These are phyloP conservation scores for Sylvia atricapilla DNA, from an alignment of 2,113 vertebrate species.

Conservation along the genomic window DNA sequence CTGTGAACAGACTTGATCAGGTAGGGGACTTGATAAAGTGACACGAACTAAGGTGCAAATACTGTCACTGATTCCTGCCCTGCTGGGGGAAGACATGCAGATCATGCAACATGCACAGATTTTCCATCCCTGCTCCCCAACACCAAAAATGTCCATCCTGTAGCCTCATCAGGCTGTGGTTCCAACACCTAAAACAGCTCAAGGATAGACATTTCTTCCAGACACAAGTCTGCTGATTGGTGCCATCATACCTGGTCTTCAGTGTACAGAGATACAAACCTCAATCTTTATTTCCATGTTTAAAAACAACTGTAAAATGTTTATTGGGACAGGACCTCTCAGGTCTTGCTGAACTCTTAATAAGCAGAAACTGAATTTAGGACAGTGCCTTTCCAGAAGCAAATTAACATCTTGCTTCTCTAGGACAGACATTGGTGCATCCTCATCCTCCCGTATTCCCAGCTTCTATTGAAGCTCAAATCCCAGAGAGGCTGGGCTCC, in stretches of 20 bases:
- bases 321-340: background rate
- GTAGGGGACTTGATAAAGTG: background rate
- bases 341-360: background rate
- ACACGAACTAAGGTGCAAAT: background rate
- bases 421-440: rapidly evolving
- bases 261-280: too few species aligned
- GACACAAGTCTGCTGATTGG: background rate
- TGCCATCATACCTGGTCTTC: background rate
- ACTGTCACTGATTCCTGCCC: background rate
- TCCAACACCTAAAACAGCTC: background rate
- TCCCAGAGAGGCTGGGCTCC: background rate
- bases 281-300: background rate
- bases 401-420: background rate
- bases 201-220: background rate
- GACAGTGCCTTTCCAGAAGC: background rate
- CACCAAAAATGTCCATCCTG: background rate
- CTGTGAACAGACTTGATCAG: background rate
- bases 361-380: background rate
- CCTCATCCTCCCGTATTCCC: background rate
- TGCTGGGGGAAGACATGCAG: background rate
- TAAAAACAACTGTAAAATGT: background rate
- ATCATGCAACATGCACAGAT: background rate
- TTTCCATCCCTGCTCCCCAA: background rate
- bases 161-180: background rate
- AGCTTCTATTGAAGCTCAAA: background rate